These are phyloP conservation scores for Drosophila kikkawai DNA, from an alignment of 1,140 invertebrate genomes.

Conservation along the genomic window DNA sequence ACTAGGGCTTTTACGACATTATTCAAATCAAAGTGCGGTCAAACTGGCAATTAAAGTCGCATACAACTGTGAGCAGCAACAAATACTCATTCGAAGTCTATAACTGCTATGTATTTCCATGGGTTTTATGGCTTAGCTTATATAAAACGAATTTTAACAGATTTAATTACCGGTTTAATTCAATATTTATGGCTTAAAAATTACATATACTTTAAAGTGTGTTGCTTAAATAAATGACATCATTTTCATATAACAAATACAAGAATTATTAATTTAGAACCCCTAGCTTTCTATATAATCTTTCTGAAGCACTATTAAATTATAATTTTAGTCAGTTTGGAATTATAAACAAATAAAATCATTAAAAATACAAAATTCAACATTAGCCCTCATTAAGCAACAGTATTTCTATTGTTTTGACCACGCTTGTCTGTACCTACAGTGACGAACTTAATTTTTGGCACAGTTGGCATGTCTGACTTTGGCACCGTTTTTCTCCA, in stretches of 20 bases:
- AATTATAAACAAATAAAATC: too few relatives aligned
- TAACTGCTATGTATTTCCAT: background rate
- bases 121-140: background rate
- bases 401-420: background rate
- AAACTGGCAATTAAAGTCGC: slow-evolving; percentile 14
- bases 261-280: background rate
- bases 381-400: too few relatives aligned
- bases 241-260: background rate
- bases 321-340: background rate
- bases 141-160: background rate
- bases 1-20: slow-evolving; percentile 5
- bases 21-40: background rate
- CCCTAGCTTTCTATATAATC: background rate
- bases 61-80: slow-evolving; percentile 1
- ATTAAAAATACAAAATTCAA: too few relatives aligned
- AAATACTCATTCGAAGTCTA: background rate
- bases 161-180: too few relatives aligned
- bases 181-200: background rate
- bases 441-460: too few relatives aligned
- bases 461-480: too few relatives aligned
- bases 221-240: background rate
- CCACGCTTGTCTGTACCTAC: slow-evolving; percentile 1
- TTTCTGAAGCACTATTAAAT: too few relatives aligned
- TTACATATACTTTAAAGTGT: background rate
- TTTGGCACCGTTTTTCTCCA: too few relatives aligned